Evolutionary conservation across 2,888 invertebrate genomes (phyloP).

Genomic region (Dasypolia templi): DNA sequence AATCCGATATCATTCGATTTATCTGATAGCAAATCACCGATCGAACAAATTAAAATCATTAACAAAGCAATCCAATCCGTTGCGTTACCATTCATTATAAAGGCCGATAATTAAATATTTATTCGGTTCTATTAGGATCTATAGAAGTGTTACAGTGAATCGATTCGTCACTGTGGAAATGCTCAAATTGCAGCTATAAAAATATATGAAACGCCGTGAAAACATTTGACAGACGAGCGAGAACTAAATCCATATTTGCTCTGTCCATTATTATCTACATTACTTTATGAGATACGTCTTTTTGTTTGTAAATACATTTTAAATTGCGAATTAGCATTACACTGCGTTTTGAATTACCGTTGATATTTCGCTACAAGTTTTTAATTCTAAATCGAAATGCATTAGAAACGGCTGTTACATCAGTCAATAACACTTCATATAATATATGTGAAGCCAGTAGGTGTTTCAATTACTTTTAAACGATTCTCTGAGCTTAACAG

Average conservation of each 20-base stretch:
- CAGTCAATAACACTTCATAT: conserved; percentile 54
- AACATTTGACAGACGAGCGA: conserved; percentile 82
- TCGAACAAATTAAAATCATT: conserved; percentile 82
- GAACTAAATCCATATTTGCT: conserved; percentile 84
- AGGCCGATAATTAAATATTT: conserved; percentile 88
- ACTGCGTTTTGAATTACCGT: conserved; percentile 32
- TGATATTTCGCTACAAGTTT: conserved; percentile 41
- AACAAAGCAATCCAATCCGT: conserved; percentile 82
- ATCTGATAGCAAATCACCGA: conserved; percentile 62
- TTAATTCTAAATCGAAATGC: conserved; percentile 46
- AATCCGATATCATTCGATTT: conserved; percentile 67
- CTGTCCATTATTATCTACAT: conserved; percentile 60
- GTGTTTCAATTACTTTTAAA: conserved; percentile 63
- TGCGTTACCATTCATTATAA: conserved; percentile 88
- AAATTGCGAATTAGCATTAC: conserved; percentile 24
- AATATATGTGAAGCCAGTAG: conserved; percentile 56
- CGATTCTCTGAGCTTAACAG: conserved; percentile 60
- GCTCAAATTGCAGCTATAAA: conserved; percentile 81
- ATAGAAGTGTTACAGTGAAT: conserved; percentile 83
- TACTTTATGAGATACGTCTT: conserved; percentile 21
- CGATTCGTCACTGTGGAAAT: conserved; percentile 87
- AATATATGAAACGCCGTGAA: conserved; percentile 81
- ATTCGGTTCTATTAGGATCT: conserved; percentile 87
- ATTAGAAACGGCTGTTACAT: conserved; percentile 53
- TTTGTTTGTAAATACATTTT: conserved; percentile 45